Conservation (phyloP, 37 sponge, comb jelly and placozoan species). For the Halisarca cf. caerulea region DNA sequence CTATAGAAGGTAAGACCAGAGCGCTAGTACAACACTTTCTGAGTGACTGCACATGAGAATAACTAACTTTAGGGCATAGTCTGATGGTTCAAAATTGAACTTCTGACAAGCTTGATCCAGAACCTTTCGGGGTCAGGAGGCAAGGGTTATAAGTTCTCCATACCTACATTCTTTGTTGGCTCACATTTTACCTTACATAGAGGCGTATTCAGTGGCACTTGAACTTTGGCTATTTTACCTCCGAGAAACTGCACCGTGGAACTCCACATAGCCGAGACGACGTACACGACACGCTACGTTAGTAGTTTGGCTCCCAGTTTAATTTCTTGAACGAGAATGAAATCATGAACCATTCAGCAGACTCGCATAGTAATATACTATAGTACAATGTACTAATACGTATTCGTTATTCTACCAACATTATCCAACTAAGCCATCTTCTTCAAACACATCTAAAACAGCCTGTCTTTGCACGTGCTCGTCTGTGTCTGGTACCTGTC, state of each 20-base stretch:
- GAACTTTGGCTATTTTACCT: constrained; percentile 51
- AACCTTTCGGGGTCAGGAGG: constrained; percentile 18
- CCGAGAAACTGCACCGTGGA: constrained; percentile 2
- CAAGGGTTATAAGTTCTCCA: too few species aligned
- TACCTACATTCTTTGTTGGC: too few species aligned
- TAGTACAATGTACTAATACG: too few species aligned
- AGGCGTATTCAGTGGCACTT: constrained; percentile 43
- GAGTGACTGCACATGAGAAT: too few species aligned
- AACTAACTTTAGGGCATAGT: constrained; percentile 59
- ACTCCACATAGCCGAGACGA: not conserved
- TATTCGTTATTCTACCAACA: too few species aligned
- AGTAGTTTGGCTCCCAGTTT: not conserved
- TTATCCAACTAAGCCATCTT: not conserved
- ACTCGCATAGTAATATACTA: too few species aligned
- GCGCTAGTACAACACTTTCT: too few species aligned
- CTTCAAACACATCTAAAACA: not conserved
- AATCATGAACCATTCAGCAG: too few species aligned
- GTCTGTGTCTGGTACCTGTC: not conserved
- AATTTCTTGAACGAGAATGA: too few species aligned
- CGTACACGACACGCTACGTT: too few species aligned
- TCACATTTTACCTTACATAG: constrained; percentile 42
- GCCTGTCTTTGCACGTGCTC: not conserved
- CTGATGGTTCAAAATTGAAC: constrained; percentile 34
- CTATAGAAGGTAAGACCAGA: constrained; percentile 38
- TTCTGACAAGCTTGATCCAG: constrained; percentile 59